Base-by-base conservation (phyloP, 2,888 invertebrate species). In the Drepana falcataria region DNA sequence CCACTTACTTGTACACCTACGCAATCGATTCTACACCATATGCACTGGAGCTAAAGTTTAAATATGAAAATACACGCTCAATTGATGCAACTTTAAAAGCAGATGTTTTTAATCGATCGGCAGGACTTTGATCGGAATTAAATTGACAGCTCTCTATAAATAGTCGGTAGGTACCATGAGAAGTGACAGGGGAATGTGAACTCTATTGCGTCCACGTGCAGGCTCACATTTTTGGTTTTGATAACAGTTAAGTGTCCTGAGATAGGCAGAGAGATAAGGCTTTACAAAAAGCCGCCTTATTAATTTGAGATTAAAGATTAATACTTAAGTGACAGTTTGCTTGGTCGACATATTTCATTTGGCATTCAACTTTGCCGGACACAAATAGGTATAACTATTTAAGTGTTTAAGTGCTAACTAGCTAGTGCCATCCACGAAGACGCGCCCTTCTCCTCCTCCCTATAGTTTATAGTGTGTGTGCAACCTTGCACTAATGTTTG, bases 71-170 rank as follows among this genome's bases (percentile, higher is more conserved):
- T 21, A 21, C 21, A 21, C 21, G 21, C 21, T 21, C 21, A 54
- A 4, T 61, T 59, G 0, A 35, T 3, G 1, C 6, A 4, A 40
- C 48, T 58, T 60, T 59, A 44, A 58, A 59, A 69, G 68, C 81
- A 81, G 81, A 79, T 81, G 83, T 68, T 69, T 69, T 73, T 69
- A 77, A 76, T 76, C 75, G 74, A 76, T 62, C 71, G 66, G 61
- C 61, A 59, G 65, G 61, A 68, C 71, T 82, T 78, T 80, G 82
- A 84, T 81, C 77, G 65, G 76, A 72, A 75, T 78, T 81, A 75
- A 84, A 82, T 81, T 82, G 85, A 85, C 83, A 81, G 83, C 66
- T 76, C 68, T 72, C 71, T 77, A 79, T 79, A 79, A 79, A 81
- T 75, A 74, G 65, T 61, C 58, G 62, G 70, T 3, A 44, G 3